Base-by-base conservation (phyloP, 2,888 invertebrate genomes). In the Zhuqinia jingwanae region DNA sequence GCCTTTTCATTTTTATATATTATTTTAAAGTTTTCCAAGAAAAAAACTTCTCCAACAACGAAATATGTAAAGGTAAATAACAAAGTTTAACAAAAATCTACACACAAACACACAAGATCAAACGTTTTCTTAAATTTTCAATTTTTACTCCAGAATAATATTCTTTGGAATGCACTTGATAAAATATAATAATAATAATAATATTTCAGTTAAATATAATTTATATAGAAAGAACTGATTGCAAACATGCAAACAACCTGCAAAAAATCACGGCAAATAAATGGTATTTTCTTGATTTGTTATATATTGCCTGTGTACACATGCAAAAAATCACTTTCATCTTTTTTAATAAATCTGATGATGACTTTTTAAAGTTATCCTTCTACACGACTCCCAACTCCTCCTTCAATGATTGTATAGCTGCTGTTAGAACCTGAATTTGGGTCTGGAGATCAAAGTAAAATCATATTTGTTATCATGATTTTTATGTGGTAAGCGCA, bases 341-440 rank as follows among this genome's bases (percentile, higher is more conserved):
- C 11, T 27, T 50, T 25, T 73, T 27, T 30, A 11, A 25, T 22
- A 10, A 22, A n/a, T 11, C 15, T 15, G 2, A 53, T n/a, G n/a
- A 17, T 6, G 1, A 11, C 25, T 36, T 10, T 70, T 13, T 8
- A 45, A n/a, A 53, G 1, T 17, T 42, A 30, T 36, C 22, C 15
- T 60, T 65, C 22, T 70, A 82, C 5, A 82, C 82, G 1, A 85
- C 87, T 36, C 88, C 87, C 36, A 90, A 63, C 88, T 93, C 93
- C 85, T 93, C 93, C 87, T 93, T 92, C 88, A 94, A 90, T 17
- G 93, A 92, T 78, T 92, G 91, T 89, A 94, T 92, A 91, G 93
- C 93, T 89, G 93, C 93, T 91, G 92, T 93, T 90, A 93, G 91
- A 89, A 94, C 92, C 91, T 93, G 93, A 53, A 93, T 92, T 91